Evolutionary conservation across 2,888 invertebrate genomes (phyloP).

Genomic region (Netelia melanura): DNA sequence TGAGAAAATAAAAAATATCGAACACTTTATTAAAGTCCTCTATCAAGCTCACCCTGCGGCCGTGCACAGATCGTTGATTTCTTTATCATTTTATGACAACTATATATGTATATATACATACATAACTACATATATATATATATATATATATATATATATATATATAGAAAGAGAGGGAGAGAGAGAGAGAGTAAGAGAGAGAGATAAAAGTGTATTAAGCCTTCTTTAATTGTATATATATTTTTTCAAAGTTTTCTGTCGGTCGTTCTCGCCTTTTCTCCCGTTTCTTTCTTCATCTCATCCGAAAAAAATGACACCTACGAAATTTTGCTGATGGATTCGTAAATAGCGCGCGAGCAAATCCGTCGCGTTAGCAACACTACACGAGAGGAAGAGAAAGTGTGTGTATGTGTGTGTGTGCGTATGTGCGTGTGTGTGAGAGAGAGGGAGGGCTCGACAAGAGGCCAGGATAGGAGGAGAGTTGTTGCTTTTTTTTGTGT

Average conservation of each 20-base stretch:
- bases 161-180: too few species aligned
- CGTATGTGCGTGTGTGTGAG: too few species aligned
- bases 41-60: background rate
- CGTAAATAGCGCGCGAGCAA: background rate
- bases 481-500: background rate
- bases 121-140: too few species aligned
- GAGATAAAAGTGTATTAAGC: background rate
- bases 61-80: background rate
- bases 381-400: slow-evolving; percentile 3
- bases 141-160: too few species aligned
- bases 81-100: background rate
- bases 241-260: background rate
- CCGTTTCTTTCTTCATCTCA: background rate
- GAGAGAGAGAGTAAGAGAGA: too few species aligned
- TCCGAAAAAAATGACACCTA: background rate
- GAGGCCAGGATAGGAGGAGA: background rate
- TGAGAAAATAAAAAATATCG: background rate
- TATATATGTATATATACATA: background rate
- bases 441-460: slow-evolving; percentile 6
- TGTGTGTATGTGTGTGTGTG: too few species aligned
- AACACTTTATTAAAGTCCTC: background rate
- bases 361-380: background rate
- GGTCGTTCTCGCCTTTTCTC: background rate
- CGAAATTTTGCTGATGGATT: background rate
- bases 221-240: background rate